Evolutionary conservation across 2,888 invertebrate species (phyloP), one percentile per base, ranked within the genome.

Genomic region (Ophion slaviceki): DNA sequence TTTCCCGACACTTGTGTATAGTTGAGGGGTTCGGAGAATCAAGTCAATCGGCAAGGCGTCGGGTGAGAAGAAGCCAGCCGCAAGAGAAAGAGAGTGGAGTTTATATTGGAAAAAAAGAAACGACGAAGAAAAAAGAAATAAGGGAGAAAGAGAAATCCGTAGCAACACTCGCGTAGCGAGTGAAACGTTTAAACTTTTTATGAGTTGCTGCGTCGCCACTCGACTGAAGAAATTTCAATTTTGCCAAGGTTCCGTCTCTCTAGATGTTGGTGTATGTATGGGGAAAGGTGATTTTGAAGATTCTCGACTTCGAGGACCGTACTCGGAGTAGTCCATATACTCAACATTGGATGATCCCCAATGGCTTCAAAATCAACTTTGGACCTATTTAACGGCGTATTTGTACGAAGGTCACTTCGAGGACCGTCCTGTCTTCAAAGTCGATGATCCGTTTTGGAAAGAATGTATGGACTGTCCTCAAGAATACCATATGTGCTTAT

Each of bases 171-270:
- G 89, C 90, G 84, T 82, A 92, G 87, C 87, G 88, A 90, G 91
- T 89, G 89, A 91, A 91, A 92, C 93, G 93, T 93, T 93, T 93
- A 93, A 92, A 93, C 93, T 93, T 93, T 94, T 94, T 94, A 94
- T 93, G 93, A 94, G 92, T 93, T 93, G 93, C 92, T 92, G 92
- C 93, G 92, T 92, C 93, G 92, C 91, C 92, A 92, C 91, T 93
- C 93, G 92, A 92, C 92, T 92, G 92, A 90, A 91, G 92, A 92
- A 92, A 93, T 94, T 94, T 93, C 93, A 93, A 93, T 93, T 93
- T 93, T 93, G 92, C 91, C 91, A 90, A 90, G 89, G 70, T 70
- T 79, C 77, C 57, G 75, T 67, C 77, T 67, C 53, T 61, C 79
- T 71, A 20, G 17, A 53, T 53, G 32, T 32, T 32, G 32, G 32